These are phyloP conservation scores for Hestina assimilis DNA, from an alignment of 1,140 invertebrate genomes.

Conservation along the genomic window DNA sequence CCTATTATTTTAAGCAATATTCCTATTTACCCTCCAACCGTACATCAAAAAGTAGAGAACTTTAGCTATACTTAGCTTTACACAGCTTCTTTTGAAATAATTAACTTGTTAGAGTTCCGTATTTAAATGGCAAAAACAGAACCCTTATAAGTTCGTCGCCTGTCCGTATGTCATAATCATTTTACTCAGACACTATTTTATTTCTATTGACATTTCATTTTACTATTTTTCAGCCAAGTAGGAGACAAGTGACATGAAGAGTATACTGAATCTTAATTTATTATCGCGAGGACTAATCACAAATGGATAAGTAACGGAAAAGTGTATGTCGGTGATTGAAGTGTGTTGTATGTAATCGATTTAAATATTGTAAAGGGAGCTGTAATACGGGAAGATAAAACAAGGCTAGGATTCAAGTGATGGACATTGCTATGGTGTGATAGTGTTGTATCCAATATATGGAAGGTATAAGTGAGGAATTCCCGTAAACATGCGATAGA, in stretches of 20 bases:
- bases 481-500: constrained; percentile 55
- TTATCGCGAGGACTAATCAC: constrained; percentile 72
- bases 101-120: too few relatives aligned
- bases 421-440: constrained; percentile 73
- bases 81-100: too few relatives aligned
- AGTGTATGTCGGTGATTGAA: constrained; percentile 65
- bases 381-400: constrained; percentile 58
- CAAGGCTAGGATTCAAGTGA: constrained; percentile 47
- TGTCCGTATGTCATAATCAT: too few relatives aligned
- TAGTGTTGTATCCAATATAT: constrained; percentile 76
- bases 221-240: constrained; percentile 61
- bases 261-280: constrained; percentile 72
- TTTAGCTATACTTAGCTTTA: too few relatives aligned
- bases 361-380: constrained; percentile 37
- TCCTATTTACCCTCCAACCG: too few relatives aligned
- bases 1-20: too few relatives aligned
- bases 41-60: too few relatives aligned
- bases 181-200: too few relatives aligned
- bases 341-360: constrained; percentile 57
- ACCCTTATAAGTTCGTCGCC: too few relatives aligned
- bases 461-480: constrained; percentile 66
- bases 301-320: constrained; percentile 68
- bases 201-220: constrained; percentile 1
- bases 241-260: constrained; percentile 37
- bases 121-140: too few relatives aligned